A percentile compares a stretch with the other conserved stretches of the same genome.
Evolutionary conservation across 2,113 vertebrate genomes (phyloP).

Genomic region (Xiphias gladius): DNA sequence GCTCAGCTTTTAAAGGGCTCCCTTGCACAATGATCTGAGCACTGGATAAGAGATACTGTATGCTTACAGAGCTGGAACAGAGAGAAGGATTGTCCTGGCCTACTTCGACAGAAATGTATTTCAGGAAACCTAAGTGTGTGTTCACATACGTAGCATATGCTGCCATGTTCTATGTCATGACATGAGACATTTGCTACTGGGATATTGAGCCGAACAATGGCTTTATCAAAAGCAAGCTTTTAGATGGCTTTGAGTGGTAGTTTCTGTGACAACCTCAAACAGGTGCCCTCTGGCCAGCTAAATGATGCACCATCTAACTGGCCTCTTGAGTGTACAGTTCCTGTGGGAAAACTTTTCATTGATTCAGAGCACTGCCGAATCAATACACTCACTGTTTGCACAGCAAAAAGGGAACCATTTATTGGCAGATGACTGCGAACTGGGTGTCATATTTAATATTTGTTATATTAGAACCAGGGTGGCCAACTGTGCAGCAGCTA

Average conservation of each 20-base stretch:
- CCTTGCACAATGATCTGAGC: slow-evolving; percentile 48
- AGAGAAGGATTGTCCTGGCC: slow-evolving; percentile 2
- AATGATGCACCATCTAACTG: not conserved
- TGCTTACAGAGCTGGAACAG: not conserved
- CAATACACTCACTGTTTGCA: not conserved
- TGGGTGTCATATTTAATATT: not conserved
- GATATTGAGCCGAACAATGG: not conserved
- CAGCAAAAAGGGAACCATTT: not conserved
- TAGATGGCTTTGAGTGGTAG: not conserved
- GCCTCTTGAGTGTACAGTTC: not conserved
- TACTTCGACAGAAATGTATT: not conserved
- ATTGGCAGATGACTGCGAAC: not conserved
- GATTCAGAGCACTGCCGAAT: not conserved
- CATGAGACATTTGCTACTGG: not conserved
- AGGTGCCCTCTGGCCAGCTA: not conserved
- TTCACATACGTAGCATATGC: not conserved
- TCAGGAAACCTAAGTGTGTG: not conserved
- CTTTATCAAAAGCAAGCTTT: not conserved
- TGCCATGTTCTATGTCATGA: not conserved
- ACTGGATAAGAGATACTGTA: slow-evolving; percentile 2
- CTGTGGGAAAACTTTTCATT: not conserved
- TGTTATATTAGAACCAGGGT: not conserved
- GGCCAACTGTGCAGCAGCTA: no score
- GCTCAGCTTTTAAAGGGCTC: slow-evolving; percentile 70
- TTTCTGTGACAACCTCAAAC: not conserved